These are phyloP conservation scores for Anoplius nigerrimus DNA, from an alignment of 2,888 invertebrate genomes.

Conservation along the genomic window DNA sequence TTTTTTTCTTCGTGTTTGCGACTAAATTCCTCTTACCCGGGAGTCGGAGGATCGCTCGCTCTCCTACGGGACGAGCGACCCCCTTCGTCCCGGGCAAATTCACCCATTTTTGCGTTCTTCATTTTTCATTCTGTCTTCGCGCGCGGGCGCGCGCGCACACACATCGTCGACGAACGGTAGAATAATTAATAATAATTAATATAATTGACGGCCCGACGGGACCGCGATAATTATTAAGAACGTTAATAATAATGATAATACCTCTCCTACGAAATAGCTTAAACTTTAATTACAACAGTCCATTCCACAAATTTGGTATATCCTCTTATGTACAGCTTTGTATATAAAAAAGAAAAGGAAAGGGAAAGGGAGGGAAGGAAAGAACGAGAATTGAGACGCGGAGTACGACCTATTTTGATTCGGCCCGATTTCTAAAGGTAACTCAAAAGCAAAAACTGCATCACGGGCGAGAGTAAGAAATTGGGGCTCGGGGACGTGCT, in stretches of 20 bases:
- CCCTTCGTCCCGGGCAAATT: too few species aligned
- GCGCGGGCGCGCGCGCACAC: constrained; percentile 1
- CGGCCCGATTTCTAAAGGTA: constrained; percentile 41
- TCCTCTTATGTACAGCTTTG: constrained; percentile 59
- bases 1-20: too few species aligned
- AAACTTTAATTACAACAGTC: constrained; percentile 54
- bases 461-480: neutral
- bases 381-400: too few species aligned
- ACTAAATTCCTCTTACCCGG: too few species aligned
- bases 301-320: constrained; percentile 65
- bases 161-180: neutral
- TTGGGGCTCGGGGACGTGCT: neutral
- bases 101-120: too few species aligned
- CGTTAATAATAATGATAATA: constrained; percentile 36
- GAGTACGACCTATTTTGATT: constrained; percentile 48
- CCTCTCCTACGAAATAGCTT: constrained; percentile 47
- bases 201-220: constrained; percentile 40
- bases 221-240: constrained; percentile 28
- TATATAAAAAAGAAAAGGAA: constrained; percentile 29
- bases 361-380: too few species aligned
- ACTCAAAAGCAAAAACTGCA: constrained; percentile 14
- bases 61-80: too few species aligned
- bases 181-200: too few species aligned
- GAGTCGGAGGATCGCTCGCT: too few species aligned
- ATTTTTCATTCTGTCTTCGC: too few species aligned